Conservation (phyloP, 2,113 vertebrate species). For the Vicugna pacos region DNA sequence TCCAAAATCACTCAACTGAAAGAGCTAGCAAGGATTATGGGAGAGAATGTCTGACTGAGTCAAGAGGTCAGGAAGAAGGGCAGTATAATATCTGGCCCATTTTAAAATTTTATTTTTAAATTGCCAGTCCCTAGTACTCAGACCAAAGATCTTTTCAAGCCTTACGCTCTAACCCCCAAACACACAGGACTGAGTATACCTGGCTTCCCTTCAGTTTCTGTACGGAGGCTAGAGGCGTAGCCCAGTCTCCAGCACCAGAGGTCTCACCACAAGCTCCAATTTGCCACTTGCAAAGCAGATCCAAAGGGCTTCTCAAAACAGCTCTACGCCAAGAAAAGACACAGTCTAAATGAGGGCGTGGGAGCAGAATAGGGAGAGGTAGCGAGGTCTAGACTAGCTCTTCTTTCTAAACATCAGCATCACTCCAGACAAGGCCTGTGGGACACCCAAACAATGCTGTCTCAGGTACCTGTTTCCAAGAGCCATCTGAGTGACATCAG, state of each 20-base stretch:
- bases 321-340: not conserved
- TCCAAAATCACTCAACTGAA: not conserved
- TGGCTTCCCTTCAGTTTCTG: not conserved
- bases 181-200: too few relatives aligned
- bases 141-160: not conserved
- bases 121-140: not conserved
- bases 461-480: not conserved
- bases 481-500: not conserved
- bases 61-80: not conserved
- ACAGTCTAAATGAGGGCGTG: rapidly evolving
- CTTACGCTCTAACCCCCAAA: not conserved
- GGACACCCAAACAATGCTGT: not conserved
- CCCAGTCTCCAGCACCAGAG: rapidly evolving
- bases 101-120: not conserved
- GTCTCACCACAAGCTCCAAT: not conserved
- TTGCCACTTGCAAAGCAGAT: not conserved
- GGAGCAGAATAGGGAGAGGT: not conserved
- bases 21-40: not conserved
- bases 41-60: not conserved
- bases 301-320: not conserved
- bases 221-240: not conserved
- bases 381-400: not conserved
- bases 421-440: not conserved
- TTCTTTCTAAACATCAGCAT: rapidly evolving
- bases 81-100: not conserved